Evolutionary conservation across 2,888 invertebrate genomes (phyloP).

Genomic region (Orthosia gracilis): DNA sequence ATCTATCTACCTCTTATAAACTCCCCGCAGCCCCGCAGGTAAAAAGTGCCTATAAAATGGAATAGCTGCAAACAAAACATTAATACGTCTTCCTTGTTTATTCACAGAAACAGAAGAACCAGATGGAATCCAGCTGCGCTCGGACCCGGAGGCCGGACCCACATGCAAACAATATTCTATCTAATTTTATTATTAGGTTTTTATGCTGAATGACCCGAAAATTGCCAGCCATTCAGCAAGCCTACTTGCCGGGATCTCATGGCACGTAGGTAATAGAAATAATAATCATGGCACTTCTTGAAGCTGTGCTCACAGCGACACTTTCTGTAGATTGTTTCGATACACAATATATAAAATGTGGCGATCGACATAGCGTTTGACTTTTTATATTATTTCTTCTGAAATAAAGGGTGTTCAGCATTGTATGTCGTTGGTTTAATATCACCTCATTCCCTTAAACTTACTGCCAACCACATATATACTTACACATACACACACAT

Average conservation of each 20-base stretch:
- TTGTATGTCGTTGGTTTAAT: slow-evolving; percentile 25
- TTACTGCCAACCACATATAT: not conserved
- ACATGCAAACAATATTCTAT: too few species aligned
- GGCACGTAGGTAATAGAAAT: not conserved
- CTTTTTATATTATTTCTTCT: slow-evolving; percentile 14
- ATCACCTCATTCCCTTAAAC: not conserved
- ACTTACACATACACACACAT: not conserved
- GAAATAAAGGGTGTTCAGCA: slow-evolving; percentile 26
- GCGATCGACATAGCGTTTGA: slow-evolving; percentile 42
- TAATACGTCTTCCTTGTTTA: not conserved
- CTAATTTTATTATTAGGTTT: too few species aligned
- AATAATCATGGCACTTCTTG: slow-evolving; percentile 4
- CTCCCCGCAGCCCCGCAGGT: not conserved
- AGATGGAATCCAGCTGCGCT: not conserved
- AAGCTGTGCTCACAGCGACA: slow-evolving; percentile 41
- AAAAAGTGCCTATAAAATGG: not conserved
- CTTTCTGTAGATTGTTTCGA: slow-evolving; percentile 47
- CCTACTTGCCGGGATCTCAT: not conserved
- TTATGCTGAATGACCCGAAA: slow-evolving; percentile 10
- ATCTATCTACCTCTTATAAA: not conserved
- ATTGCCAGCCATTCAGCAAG: not conserved
- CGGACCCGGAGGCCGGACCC: too few species aligned
- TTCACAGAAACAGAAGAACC: slow-evolving; percentile 38
- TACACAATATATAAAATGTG: slow-evolving; percentile 37
- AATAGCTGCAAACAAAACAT: not conserved